Evolutionary conservation across 2,797 vertebrate genomes (phyloP).

Genomic region (Sebastes melanostomus): DNA sequence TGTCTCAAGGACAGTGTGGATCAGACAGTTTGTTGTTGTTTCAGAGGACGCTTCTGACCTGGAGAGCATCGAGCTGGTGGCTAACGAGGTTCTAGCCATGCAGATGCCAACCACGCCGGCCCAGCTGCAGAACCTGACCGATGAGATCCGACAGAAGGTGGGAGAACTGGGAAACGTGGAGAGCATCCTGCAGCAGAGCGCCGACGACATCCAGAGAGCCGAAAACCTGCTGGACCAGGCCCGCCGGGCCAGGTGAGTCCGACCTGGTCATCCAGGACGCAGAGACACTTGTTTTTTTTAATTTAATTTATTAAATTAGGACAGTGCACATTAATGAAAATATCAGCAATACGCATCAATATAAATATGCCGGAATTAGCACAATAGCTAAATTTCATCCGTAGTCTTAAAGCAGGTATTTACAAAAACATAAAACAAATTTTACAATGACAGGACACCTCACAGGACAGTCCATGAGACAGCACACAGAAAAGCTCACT

Average conservation of each 20-base stretch:
- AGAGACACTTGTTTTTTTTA: too few species aligned
- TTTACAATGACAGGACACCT: too few species aligned
- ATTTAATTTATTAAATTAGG: too few species aligned
- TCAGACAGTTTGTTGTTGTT: slow-evolving; percentile 7
- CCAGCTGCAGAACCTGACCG: slow-evolving; percentile 92
- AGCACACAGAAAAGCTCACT: too few species aligned
- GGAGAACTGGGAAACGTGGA: slow-evolving; percentile 92
- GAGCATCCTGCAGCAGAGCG: slow-evolving; percentile 89
- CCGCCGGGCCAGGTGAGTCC: slow-evolving; percentile 85
- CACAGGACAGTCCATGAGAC: too few species aligned
- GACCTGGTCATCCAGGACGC: neutral
- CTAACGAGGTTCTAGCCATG: slow-evolving; percentile 94
- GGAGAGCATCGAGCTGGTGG: slow-evolving; percentile 94
- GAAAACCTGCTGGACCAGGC: slow-evolving; percentile 90
- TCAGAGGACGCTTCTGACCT: slow-evolving; percentile 94
- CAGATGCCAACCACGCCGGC: slow-evolving; percentile 94
- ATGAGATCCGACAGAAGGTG: slow-evolving; percentile 91
- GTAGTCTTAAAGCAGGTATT: too few species aligned
- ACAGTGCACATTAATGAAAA: too few species aligned
- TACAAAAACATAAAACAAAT: too few species aligned
- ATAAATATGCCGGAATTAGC: too few species aligned
- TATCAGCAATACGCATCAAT: too few species aligned
- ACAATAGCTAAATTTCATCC: too few species aligned
- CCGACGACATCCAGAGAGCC: slow-evolving; percentile 89
- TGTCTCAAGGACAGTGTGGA: neutral